Conservation (phyloP, 2,113 vertebrate genomes). For the Cebidichthys violaceus region DNA sequence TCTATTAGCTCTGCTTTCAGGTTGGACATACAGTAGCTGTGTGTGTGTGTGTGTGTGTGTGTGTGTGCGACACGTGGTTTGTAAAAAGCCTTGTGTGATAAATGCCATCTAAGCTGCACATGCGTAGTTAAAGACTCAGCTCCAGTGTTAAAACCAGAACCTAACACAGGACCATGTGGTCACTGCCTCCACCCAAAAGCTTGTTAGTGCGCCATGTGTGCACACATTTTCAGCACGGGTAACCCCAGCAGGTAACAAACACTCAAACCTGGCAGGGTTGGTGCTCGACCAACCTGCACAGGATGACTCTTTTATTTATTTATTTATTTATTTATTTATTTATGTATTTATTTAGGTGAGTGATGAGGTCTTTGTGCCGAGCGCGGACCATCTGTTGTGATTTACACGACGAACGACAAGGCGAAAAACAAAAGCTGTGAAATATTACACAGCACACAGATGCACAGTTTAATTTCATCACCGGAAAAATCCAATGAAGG, state of each 20-base stretch:
- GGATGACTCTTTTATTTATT: constrained; percentile 40
- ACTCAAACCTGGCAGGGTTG: constrained; percentile 42
- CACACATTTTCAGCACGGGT: constrained; percentile 58
- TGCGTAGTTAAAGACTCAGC: background rate
- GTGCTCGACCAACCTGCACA: constrained; percentile 22
- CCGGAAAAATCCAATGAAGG: background rate
- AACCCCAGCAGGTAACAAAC: constrained; percentile 48
- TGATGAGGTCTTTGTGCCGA: constrained; percentile 38
- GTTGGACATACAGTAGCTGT: background rate
- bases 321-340: constrained; percentile 16
- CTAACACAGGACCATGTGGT: constrained; percentile 20
- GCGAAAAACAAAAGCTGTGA: constrained; percentile 17
- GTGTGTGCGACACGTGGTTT: background rate
- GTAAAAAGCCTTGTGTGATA: background rate
- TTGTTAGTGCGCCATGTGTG: constrained; percentile 59
- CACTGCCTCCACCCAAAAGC: background rate
- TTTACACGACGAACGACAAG: background rate
- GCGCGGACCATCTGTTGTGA: constrained; percentile 61
- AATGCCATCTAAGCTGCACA: background rate
- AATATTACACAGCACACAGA: constrained; percentile 4
- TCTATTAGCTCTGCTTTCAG: background rate
- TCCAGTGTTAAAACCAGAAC: background rate
- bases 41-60: no score
- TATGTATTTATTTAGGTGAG: constrained; percentile 26
- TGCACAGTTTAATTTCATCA: constrained; percentile 25